Conservation (phyloP, 2,797 vertebrate genomes). For the Tangara arthus region DNA sequence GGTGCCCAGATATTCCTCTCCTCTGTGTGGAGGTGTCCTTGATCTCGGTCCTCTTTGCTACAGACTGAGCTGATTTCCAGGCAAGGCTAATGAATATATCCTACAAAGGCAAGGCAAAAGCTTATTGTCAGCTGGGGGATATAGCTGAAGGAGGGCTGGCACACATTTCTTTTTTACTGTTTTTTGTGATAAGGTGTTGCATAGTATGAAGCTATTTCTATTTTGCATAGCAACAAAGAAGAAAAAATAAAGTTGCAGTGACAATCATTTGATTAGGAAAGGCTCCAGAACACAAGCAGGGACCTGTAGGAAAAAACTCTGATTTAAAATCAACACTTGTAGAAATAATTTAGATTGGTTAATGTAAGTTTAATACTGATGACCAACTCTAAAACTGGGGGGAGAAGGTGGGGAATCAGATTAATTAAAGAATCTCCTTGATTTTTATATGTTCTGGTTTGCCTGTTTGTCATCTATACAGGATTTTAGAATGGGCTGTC, state of each 20-base stretch:
- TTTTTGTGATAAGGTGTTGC: not conserved
- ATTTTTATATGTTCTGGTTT: not conserved
- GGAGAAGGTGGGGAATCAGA: not conserved
- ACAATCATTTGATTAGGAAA: not conserved
- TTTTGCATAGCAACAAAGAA: not conserved
- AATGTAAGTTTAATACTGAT: not conserved
- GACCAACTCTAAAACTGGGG: not conserved
- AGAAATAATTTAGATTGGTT: not conserved
- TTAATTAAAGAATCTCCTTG: not conserved
- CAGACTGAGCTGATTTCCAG: not conserved
- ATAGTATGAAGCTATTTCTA: not conserved
- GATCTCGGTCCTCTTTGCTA: not conserved
- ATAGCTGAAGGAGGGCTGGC: not conserved
- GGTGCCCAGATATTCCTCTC: not conserved
- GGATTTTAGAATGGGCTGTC: not conserved
- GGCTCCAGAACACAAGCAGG: not conserved
- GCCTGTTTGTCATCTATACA: not conserved
- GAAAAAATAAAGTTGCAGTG: not conserved
- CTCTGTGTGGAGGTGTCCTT: not conserved
- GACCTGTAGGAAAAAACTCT: not conserved
- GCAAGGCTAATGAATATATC: not conserved
- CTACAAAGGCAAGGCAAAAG: not conserved
- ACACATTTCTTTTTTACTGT: not conserved
- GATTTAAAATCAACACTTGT: not conserved
- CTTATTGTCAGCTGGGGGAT: not conserved